Conservation (phyloP, 2,797 vertebrate species). For the Mico argentatus region DNA sequence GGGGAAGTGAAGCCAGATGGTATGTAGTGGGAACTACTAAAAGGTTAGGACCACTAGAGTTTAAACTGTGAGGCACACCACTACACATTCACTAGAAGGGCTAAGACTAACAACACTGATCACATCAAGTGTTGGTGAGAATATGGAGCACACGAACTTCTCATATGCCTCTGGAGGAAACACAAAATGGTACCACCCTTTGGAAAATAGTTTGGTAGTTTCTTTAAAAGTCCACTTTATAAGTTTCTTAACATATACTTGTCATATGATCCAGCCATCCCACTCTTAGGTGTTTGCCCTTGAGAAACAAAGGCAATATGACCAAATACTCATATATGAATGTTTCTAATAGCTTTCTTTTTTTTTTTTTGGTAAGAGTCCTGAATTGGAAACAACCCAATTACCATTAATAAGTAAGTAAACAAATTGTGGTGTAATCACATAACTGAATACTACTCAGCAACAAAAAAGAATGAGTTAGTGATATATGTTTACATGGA, state of each 20-base stretch:
- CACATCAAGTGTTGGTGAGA: neutral
- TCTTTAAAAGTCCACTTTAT: neutral
- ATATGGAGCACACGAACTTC: neutral
- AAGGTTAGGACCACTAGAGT: neutral
- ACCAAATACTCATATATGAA: neutral
- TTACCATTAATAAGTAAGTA: neutral
- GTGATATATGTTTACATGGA: neutral
- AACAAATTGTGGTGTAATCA: neutral
- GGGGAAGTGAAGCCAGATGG: neutral
- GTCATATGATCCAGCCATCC: neutral
- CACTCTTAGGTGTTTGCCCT: neutral
- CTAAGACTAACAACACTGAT: neutral
- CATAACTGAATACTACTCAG: neutral
- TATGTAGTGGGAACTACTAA: accelerated
- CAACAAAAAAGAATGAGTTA: neutral
- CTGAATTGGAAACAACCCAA: neutral
- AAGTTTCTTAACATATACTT: neutral
- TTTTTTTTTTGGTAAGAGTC: neutral
- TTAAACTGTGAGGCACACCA: neutral
- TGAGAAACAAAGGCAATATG: neutral
- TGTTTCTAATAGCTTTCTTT: neutral
- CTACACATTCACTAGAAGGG: too few relatives aligned
- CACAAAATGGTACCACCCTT: neutral
- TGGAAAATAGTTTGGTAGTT: neutral
- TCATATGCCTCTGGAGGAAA: neutral